A percentile compares a stretch with the other conserved stretches of the same genome.
Evolutionary conservation across 2,888 invertebrate genomes (phyloP).

Genomic region (Tridacna crocea): DNA sequence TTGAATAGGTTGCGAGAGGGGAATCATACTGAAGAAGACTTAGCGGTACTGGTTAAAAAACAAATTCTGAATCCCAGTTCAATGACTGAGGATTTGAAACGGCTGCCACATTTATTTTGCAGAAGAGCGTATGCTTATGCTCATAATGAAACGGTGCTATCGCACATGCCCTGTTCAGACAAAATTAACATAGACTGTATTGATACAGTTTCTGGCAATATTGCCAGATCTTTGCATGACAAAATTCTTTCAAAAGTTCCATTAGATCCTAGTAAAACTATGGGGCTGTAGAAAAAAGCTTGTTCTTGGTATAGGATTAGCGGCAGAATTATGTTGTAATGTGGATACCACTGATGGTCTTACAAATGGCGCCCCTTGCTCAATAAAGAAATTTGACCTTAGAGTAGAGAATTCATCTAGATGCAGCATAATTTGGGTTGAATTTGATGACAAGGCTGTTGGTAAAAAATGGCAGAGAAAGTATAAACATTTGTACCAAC

Average conservation of each 20-base stretch:
- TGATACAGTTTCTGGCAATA: constrained; percentile 54
- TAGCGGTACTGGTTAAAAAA: constrained; percentile 2
- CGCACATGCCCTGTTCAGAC: neutral
- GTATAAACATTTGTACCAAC: constrained; percentile 43
- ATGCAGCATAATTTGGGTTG: constrained; percentile 61
- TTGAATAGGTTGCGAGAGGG: constrained; percentile 57
- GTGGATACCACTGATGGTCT: constrained; percentile 61
- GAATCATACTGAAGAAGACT: constrained; percentile 28
- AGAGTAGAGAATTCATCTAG: constrained; percentile 31
- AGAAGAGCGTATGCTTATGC: constrained; percentile 12
- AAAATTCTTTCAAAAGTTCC: constrained; percentile 51
- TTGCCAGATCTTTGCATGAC: constrained; percentile 21
- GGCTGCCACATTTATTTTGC: constrained; percentile 22
- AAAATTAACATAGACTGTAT: constrained; percentile 25
- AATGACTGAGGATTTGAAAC: neutral
- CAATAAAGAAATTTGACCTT: constrained; percentile 52
- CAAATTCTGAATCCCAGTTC: neutral
- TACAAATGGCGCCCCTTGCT: constrained; percentile 64
- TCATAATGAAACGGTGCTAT: constrained; percentile 18
- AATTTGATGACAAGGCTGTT: constrained; percentile 46
- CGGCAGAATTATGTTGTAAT: constrained; percentile 53
- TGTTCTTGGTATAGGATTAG: constrained; percentile 40
- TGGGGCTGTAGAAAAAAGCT: constrained; percentile 43
- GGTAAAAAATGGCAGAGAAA: constrained; percentile 39
- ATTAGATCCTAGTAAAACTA: constrained; percentile 50